These are phyloP conservation scores for Idris sp. DNA, from an alignment of 1,140 invertebrate species.

Conservation along the genomic window DNA sequence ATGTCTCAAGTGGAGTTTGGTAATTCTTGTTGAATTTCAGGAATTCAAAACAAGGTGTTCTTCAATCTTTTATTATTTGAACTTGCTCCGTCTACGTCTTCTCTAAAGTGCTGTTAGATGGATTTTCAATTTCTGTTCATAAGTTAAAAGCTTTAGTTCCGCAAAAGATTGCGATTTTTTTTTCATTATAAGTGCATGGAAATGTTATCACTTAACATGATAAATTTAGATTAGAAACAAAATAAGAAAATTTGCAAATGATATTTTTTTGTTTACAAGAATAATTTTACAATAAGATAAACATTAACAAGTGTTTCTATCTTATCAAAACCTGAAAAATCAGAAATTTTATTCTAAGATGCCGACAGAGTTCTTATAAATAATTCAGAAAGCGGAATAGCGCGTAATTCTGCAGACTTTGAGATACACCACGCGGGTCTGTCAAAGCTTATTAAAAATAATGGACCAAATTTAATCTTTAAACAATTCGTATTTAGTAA, in stretches of 20 bases:
- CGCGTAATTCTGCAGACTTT: conserved; percentile 44
- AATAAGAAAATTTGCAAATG: too few species aligned
- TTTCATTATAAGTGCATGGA: too few species aligned
- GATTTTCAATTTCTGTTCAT: neutral
- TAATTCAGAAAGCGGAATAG: conserved; percentile 48
- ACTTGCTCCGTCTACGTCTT: conserved; percentile 15
- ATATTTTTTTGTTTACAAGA: too few species aligned
- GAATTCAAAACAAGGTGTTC: conserved; percentile 23
- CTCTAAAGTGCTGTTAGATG: conserved; percentile 11
- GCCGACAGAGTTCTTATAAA: conserved; percentile 26
- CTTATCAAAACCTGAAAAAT: neutral
- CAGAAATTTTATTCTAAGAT: conserved; percentile 13
- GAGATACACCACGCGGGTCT: conserved; percentile 19
- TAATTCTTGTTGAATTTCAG: conserved; percentile 12
- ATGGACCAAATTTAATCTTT: conserved; percentile 37
- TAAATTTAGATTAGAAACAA: too few species aligned
- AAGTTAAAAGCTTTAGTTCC: too few species aligned
- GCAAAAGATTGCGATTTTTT: too few species aligned
- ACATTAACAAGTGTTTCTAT: too few species aligned
- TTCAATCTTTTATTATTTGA: conserved; percentile 27
- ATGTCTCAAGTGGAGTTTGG: conserved; percentile 16
- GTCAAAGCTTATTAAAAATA: conserved; percentile 51
- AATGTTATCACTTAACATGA: too few species aligned
- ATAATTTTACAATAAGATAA: too few species aligned
- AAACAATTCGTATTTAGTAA: conserved; percentile 26